These are phyloP conservation scores for Psephotus haematonotus DNA, from an alignment of 2,113 vertebrate species.

Conservation along the genomic window DNA sequence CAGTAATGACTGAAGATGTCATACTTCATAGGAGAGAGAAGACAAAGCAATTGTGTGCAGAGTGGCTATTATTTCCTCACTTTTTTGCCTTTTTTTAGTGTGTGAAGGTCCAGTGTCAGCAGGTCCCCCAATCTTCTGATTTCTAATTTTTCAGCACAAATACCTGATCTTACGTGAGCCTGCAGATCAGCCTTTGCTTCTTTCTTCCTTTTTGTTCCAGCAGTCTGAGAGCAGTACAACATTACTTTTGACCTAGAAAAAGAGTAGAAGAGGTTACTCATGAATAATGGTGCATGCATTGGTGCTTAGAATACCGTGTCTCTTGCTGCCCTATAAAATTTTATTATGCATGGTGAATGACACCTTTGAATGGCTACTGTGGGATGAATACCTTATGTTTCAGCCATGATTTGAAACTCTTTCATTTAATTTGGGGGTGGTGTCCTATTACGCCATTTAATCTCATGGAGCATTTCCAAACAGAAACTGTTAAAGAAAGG, in stretches of 20 bases:
- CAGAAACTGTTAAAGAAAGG: neutral
- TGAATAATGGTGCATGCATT: neutral
- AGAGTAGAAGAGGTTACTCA: neutral
- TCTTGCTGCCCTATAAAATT: constrained; percentile 30
- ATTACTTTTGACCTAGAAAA: constrained; percentile 7
- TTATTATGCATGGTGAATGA: constrained; percentile 17
- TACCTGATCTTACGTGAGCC: neutral
- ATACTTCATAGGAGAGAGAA: neutral
- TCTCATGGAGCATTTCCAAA: neutral
- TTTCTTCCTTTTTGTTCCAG: fast-evolving
- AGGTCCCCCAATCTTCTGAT: neutral
- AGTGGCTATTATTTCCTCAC: neutral
- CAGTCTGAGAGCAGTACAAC: neutral
- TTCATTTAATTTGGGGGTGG: neutral
- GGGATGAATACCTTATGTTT: constrained; percentile 46
- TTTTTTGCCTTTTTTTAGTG: neutral
- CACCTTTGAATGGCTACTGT: neutral
- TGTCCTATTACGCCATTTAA: neutral
- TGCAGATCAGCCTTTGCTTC: neutral
- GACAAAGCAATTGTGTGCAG: neutral
- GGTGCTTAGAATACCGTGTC: neutral
- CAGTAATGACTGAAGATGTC: neutral
- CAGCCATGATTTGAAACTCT: neutral
- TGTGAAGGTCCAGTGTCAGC: neutral
- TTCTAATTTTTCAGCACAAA: neutral